Evolutionary conservation across 1,140 invertebrate species (phyloP).

Genomic region (Hylyphantes graminicola): DNA sequence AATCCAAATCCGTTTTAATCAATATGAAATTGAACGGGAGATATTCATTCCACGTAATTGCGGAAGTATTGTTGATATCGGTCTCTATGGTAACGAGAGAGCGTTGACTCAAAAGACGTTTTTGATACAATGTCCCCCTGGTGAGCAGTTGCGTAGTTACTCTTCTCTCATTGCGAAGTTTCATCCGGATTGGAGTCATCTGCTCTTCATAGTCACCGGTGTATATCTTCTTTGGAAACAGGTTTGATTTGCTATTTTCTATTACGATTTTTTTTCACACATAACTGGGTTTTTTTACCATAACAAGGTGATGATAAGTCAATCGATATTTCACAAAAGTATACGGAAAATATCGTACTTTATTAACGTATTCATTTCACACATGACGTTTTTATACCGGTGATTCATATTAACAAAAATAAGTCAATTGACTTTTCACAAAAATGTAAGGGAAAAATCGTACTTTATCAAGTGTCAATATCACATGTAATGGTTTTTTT

Average conservation of each 20-base stretch:
- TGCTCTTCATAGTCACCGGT: too few relatives aligned
- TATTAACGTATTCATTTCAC: neutral
- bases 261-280: too few relatives aligned
- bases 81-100: slow-evolving; percentile 51
- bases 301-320: neutral
- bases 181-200: too few relatives aligned
- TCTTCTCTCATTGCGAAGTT: neutral
- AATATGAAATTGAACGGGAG: too few relatives aligned
- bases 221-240: too few relatives aligned
- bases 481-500: neutral
- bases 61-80: slow-evolving; percentile 56
- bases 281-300: too few relatives aligned
- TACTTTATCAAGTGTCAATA: neutral
- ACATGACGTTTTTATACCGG: neutral
- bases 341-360: neutral
- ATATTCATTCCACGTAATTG: slow-evolving; percentile 21
- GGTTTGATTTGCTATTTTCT: too few relatives aligned
- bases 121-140: slow-evolving; percentile 37
- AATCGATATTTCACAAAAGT: neutral
- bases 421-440: neutral
- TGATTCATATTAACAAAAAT: neutral
- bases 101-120: slow-evolving; percentile 58
- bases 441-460: too few relatives aligned
- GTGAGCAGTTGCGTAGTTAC: slow-evolving; percentile 13
- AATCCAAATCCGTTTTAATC: too few relatives aligned